Evolutionary conservation across 2,888 invertebrate genomes (phyloP), one percentile per base, ranked within the genome.

Genomic region (Rosalia funebris): DNA sequence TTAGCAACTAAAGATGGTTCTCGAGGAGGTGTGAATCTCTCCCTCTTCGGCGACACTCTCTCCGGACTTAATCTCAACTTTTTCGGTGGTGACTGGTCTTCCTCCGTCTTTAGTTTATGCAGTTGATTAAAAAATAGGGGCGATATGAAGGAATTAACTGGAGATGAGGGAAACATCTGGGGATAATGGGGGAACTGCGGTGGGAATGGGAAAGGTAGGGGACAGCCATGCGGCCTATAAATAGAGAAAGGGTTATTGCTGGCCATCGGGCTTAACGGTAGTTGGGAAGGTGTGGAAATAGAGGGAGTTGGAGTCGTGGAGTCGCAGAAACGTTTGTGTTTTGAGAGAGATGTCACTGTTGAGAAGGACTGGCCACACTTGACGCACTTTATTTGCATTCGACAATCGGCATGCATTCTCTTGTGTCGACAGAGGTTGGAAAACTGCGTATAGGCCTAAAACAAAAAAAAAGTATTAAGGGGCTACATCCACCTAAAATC

Each of bases 401-500:
- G 91, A 81, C 98, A 98, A 79, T 95, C 93, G 54, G 92, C 91
- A 86, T 99, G 99, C 96, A 98, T 98, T 58, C 98, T 94, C 79
- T 96, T 97, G 84, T 99, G 99, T n/a, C 99, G 92, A 80, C 99
- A 99, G 77, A 99, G 86, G 82, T 99, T 99, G 34, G 98, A 98
- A 83, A 99, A 99, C 84, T 99, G 99, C 1, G 99, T 99, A 84
- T 99, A 99, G 7, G 96, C 91, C 89, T 89, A 85, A 16, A 86
- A 86, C 66, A 55, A 73, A 73, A 72, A 48, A 62, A 54, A 60
- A 47, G 31, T 5, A 34, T 53, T 42, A n/a, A n/a, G n/a, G n/a
- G n/a, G n/a, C n/a, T n/a, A n/a, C n/a, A n/a, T n/a, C n/a, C n/a
- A n/a, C n/a, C n/a, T n/a, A n/a, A n/a, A n/a, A n/a, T n/a, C n/a